These are phyloP conservation scores for Polypterus senegalus DNA, from an alignment of 2,113 vertebrate species.

Conservation along the genomic window DNA sequence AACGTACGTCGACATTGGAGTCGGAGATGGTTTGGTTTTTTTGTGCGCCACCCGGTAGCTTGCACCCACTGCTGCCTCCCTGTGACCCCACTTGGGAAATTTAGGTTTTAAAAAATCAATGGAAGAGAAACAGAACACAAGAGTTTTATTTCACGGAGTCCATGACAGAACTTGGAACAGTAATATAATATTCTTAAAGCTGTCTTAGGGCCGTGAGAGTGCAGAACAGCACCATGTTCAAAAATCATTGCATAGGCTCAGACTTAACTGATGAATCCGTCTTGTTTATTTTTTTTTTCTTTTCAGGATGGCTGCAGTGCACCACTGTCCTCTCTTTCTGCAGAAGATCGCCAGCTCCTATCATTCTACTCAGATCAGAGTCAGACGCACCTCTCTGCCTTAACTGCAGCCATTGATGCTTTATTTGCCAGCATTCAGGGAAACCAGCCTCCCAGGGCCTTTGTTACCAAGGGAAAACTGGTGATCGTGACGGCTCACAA, in stretches of 20 bases:
- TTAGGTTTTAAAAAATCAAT: too few relatives aligned
- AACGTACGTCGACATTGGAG: too few relatives aligned
- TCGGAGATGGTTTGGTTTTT: too few relatives aligned
- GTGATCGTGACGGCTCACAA: slow-evolving; percentile 79
- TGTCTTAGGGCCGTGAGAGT: too few relatives aligned
- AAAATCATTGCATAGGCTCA: not conserved
- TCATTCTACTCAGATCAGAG: slow-evolving; percentile 79
- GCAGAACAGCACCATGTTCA: not conserved
- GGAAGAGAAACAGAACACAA: too few relatives aligned
- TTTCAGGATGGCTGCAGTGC: not conserved
- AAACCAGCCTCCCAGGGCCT: slow-evolving; percentile 66
- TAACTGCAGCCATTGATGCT: slow-evolving; percentile 62
- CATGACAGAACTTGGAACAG: too few relatives aligned
- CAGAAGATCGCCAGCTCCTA: slow-evolving; percentile 68
- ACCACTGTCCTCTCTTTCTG: slow-evolving; percentile 44
- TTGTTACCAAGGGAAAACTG: slow-evolving; percentile 70
- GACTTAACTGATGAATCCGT: not conserved
- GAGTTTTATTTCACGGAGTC: too few relatives aligned
- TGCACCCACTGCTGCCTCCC: too few relatives aligned
- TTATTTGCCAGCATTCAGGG: slow-evolving; percentile 63
- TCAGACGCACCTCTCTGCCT: slow-evolving; percentile 61
- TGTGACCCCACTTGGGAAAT: too few relatives aligned
- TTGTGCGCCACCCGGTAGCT: too few relatives aligned
- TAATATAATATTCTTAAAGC: too few relatives aligned
- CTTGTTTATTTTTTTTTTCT: not conserved